Base-by-base conservation (phyloP, 2,113 vertebrate genomes). In the Egretta garzetta region DNA sequence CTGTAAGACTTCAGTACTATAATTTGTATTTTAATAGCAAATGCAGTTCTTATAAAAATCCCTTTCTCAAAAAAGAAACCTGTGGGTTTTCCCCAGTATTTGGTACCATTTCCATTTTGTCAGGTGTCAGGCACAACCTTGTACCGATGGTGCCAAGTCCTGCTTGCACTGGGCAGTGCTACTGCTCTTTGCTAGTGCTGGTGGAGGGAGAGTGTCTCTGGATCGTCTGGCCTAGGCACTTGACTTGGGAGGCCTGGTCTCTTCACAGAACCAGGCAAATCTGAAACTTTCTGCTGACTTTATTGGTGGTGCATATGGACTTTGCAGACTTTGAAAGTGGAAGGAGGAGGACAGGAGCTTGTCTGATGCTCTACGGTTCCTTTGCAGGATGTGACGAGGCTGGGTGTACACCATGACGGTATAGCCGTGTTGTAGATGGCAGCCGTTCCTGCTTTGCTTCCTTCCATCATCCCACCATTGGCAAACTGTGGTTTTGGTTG, bases 151-250 rank as follows among this genome's bases (percentile, higher is more conserved):
- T 30, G 45, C 33, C 17, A 28, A 74, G 23, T 49, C 6, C 23
- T 50, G 0, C 45, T 53, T 1, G 1, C 23, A 5, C 49, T 2
- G 1, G 21, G 24, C 27, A 39, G 30, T n/a, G 27, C 12, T 33
- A 1, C 37, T 60, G 82, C 50, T 49, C 56, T 81, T 49, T 32
- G 39, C 45, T 70, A 30, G 15, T 50, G 52, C 41, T 49, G n/a
- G 22, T 3, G 4, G 50, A 56, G 49, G 47, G 33, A 63, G 24
- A 49, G 50, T 9, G 21, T 62, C 39, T 41, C 67, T 67, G 52
- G 19, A 9, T 91, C 2, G 2, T 27, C 24, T 83, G 41, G 2
- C 3, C 0, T 26, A 33, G 56, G 18, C 20, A 5, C 11, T 2
- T 47, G n/a, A 13, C n/a, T 41, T 20, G 20, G 3, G 66, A 62